These are phyloP conservation scores for Baccha elongata DNA, from an alignment of 2,888 invertebrate species.

Conservation along the genomic window DNA sequence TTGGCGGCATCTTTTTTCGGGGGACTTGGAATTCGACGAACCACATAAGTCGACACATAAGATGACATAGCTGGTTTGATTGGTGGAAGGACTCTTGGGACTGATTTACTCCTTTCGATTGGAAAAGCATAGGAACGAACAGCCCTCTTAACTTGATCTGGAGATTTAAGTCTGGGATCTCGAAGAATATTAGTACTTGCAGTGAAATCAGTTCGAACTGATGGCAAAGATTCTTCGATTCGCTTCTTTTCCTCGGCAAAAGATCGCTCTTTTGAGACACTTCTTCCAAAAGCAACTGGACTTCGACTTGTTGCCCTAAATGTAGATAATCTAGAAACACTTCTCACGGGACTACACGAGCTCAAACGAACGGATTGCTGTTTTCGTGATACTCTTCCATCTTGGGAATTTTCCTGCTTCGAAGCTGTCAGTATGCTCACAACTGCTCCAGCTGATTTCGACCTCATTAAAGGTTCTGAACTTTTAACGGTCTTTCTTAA, in stretches of 20 bases:
- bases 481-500: conserved; percentile 80
- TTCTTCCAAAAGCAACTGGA: conserved; percentile 82
- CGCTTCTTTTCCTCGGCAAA: conserved; percentile 84
- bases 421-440: conserved; percentile 76
- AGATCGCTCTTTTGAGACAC: conserved; percentile 84
- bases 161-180: conserved; percentile 85
- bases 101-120: conserved; percentile 79
- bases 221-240: conserved; percentile 81
- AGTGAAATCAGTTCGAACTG: conserved; percentile 79
- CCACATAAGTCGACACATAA: conserved; percentile 46
- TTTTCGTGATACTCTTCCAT: conserved; percentile 75
- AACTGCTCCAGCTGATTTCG: conserved; percentile 81
- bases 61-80: conserved; percentile 39
- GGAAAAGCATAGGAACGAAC: conserved; percentile 81
- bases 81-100: conserved; percentile 76
- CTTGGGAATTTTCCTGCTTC: conserved; percentile 75
- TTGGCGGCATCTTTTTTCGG: conserved; percentile 58
- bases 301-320: conserved; percentile 81
- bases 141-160: conserved; percentile 84
- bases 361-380: conserved; percentile 78
- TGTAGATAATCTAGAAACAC: conserved; percentile 69
- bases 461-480: conserved; percentile 79
- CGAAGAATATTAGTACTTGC: conserved; percentile 82
- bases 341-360: conserved; percentile 78
- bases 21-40: conserved; percentile 51